phyloP scores from a whole-genome alignment of 2,888 invertebrate genomes.

The Drosophila suboccidentalis region DNA sequence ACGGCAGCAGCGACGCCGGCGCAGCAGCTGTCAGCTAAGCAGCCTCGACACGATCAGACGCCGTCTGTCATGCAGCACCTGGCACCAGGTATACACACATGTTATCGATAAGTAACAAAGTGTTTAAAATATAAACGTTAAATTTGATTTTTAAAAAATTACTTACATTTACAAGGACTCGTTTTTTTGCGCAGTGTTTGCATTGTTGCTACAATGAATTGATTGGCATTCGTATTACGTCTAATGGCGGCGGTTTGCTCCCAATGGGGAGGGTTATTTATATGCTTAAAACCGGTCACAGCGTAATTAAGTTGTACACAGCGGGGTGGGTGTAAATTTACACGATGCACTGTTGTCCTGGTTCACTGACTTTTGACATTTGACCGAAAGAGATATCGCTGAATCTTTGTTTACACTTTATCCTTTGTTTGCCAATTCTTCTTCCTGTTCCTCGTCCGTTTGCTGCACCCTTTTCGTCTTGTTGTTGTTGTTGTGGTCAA shows the following conservation, averaged over 20 bases:
- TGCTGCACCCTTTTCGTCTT: conserved; percentile 15
- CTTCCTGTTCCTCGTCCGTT: conserved; percentile 6
- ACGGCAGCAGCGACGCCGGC: conserved; percentile 65
- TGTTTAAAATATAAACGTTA: not conserved
- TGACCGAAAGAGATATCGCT: conserved; percentile 16
- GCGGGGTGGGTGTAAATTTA: conserved; percentile 33
- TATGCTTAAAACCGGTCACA: conserved; percentile 36
- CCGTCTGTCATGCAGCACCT: conserved; percentile 39
- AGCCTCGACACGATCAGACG: conserved; percentile 47
- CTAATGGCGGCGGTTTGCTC: conserved; percentile 65
- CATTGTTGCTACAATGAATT: conserved; percentile 87
- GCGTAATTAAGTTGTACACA: conserved; percentile 28
- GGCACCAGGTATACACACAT: conserved; percentile 6
- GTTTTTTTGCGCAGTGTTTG: conserved; percentile 97
- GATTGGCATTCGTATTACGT: conserved; percentile 80
- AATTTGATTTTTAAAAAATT: not conserved
- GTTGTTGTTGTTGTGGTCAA: conserved; percentile 44
- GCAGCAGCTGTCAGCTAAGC: conserved; percentile 66
- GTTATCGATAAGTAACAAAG: conserved; percentile 45
- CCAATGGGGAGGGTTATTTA: conserved; percentile 11
- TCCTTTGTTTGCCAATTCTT: conserved; percentile 36
- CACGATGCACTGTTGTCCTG: conserved; percentile 34
- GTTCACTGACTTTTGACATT: conserved; percentile 50
- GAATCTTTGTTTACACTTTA: conserved; percentile 24
- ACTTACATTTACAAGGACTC: conserved; percentile 97